phyloP scores from a whole-genome alignment of 2,113 vertebrate genomes.

The Engraulis encrasicolus region DNA sequence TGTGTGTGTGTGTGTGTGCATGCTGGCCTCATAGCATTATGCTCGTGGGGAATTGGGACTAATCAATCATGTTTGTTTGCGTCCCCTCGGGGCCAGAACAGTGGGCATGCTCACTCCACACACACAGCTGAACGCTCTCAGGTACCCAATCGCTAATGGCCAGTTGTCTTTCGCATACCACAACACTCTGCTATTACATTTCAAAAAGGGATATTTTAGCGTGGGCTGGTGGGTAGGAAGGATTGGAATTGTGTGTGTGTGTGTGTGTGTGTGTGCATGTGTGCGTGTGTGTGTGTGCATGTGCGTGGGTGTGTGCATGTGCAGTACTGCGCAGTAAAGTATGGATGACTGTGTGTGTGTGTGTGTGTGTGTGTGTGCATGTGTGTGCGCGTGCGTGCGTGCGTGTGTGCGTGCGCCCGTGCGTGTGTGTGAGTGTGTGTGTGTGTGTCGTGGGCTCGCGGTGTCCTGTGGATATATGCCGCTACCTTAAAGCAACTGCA shows the following conservation, averaged over 20 bases:
- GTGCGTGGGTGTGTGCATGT: no score
- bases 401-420: no score
- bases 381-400: no score
- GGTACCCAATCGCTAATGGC: constrained; percentile 57
- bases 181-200: background rate
- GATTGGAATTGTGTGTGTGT: no score
- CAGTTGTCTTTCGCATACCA: constrained; percentile 57
- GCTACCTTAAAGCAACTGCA: constrained; percentile 19
- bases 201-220: constrained; percentile 9
- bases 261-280: no score
- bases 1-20: no score
- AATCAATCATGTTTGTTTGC: constrained; percentile 68
- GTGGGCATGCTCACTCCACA: constrained; percentile 42
- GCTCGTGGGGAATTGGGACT: constrained; percentile 43
- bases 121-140: constrained; percentile 61
- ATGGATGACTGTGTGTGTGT: no score
- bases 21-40: background rate
- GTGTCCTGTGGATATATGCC: background rate
- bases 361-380: no score
- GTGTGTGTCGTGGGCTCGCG: background rate
- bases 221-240: no score
- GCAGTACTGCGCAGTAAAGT: no score
- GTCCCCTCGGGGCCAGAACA: constrained; percentile 47
- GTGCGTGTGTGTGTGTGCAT: no score
- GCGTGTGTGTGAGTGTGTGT: no score